phyloP scores from a whole-genome alignment of 2,113 vertebrate species.

The Ginglymostoma cirratum region DNA sequence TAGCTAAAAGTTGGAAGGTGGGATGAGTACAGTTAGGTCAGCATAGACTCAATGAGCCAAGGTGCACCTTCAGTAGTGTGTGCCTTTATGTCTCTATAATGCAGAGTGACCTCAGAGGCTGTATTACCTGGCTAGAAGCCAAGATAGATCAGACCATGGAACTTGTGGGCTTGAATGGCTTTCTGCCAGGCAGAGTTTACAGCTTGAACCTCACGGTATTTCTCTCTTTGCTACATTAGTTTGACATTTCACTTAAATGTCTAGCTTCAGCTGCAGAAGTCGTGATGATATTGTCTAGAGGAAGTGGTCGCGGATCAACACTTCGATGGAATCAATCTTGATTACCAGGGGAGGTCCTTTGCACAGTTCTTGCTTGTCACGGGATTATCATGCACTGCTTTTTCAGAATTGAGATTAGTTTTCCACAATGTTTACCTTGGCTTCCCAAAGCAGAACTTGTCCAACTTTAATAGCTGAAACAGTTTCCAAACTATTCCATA shows the following conservation, averaged over 20 bases:
- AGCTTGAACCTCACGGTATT: background rate
- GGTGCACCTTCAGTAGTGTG: too few relatives aligned
- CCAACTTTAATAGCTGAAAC: constrained; percentile 15
- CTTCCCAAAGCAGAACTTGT: background rate
- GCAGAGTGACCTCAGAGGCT: background rate
- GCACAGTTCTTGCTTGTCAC: background rate
- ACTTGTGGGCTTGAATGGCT: background rate
- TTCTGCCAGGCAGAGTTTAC: background rate
- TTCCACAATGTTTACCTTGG: constrained; percentile 28
- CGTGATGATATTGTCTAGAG: background rate
- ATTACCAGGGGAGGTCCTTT: background rate
- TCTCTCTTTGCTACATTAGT: background rate
- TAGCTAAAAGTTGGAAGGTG: too few relatives aligned
- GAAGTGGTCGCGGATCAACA: background rate
- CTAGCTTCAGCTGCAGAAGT: background rate
- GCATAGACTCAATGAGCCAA: too few relatives aligned
- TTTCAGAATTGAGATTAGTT: constrained; percentile 22
- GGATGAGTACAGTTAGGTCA: too few relatives aligned
- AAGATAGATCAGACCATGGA: background rate
- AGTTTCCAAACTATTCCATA: background rate
- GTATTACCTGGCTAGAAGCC: background rate
- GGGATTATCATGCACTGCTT: constrained; percentile 14
- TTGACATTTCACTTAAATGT: constrained; percentile 12
- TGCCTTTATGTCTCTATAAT: background rate
- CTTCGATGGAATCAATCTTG: background rate